Base-by-base conservation (phyloP, 2,797 vertebrate genomes). In the Manis javanica region DNA sequence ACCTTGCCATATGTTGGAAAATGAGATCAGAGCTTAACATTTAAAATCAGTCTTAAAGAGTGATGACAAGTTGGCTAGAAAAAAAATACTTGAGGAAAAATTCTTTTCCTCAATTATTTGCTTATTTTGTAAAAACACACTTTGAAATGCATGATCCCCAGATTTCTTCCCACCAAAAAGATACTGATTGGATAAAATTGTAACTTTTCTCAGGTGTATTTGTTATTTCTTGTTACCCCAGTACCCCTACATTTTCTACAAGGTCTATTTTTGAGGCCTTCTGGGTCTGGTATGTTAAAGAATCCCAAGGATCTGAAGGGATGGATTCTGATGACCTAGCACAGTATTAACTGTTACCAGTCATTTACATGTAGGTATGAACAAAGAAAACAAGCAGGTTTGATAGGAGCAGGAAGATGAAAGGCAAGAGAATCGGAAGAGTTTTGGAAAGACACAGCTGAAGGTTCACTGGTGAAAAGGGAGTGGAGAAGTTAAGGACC, bases 31-130 rank as follows among this genome's bases (percentile, higher is more conserved):
- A 59, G 13, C 6, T 46, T 87, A 92, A 53, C 19, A 68, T 78
- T 79, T 83, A 77, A 97, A 94, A 85, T 64, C 23, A 37, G 16
- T 71, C 21, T 86, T 83, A 39, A 83, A 74, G 42, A 83, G 39
- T 79, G 42, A 49, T 55, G 82, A 46, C 2, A 69, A 9, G 18
- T 84, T 83, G 29, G 8, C 42, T 87, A 57, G 42, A 34, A 82
- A 84, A 75, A 51, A 68, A 79, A 9, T 46, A 46, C 46, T 46
- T 46, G 46, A 46, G 10, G 46, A 46, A 46, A 46, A 46, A 46
- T 46, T 46, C 46, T 46, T 46, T 46, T 90, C 78, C 63, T 87
- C 57, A 87, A 55, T 57, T 92, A 57, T 66, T 92, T 87, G 23
- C 11, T 69, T 72, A 57, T 84, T 63, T 69, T n/a, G 9, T 92